phyloP scores from a whole-genome alignment of 2,113 vertebrate genomes.

The Symphodus melops region DNA sequence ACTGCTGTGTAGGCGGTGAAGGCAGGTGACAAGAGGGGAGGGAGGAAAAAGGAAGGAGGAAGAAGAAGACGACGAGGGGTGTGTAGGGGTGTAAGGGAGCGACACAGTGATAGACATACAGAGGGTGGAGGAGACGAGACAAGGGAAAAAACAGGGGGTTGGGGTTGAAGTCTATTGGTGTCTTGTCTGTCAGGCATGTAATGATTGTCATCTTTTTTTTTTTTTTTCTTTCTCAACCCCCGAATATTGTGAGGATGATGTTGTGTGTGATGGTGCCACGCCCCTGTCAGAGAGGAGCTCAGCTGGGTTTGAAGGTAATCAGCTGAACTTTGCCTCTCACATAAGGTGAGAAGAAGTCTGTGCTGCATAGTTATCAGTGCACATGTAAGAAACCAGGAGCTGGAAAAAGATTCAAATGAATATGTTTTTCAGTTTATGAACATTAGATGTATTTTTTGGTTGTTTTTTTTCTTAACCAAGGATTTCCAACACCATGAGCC shows the following conservation, averaged over 20 bases:
- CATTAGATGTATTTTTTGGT: no score
- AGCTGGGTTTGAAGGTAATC: constrained; percentile 71
- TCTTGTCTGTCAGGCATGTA: constrained; percentile 65
- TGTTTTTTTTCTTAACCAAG: background rate
- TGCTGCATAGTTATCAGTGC: background rate
- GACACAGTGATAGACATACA: constrained; percentile 63
- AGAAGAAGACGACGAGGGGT: constrained; percentile 8
- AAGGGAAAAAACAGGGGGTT: background rate
- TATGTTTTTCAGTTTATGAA: no score
- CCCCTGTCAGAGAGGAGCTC: constrained; percentile 58
- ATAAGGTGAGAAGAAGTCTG: background rate
- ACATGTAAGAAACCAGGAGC: background rate
- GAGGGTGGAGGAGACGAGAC: constrained; percentile 55
- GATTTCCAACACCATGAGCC: constrained; percentile 49
- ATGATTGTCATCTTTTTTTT: constrained; percentile 39
- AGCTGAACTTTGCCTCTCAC: constrained; percentile 63
- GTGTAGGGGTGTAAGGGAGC: constrained; percentile 32
- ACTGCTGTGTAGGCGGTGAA: constrained; percentile 75
- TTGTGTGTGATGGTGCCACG: constrained; percentile 53
- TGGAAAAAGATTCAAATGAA: no score
- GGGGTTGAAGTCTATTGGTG: constrained; percentile 44
- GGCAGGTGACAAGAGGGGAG: constrained; percentile 69
- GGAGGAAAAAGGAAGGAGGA: constrained; percentile 38
- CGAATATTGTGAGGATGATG: constrained; percentile 50
- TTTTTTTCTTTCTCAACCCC: constrained; percentile 15